A percentile compares a stretch with the other conserved stretches of the same genome.
phyloP scores from a whole-genome alignment of 2,797 vertebrate genomes.

The Aselliscus stoliczkanus region DNA sequence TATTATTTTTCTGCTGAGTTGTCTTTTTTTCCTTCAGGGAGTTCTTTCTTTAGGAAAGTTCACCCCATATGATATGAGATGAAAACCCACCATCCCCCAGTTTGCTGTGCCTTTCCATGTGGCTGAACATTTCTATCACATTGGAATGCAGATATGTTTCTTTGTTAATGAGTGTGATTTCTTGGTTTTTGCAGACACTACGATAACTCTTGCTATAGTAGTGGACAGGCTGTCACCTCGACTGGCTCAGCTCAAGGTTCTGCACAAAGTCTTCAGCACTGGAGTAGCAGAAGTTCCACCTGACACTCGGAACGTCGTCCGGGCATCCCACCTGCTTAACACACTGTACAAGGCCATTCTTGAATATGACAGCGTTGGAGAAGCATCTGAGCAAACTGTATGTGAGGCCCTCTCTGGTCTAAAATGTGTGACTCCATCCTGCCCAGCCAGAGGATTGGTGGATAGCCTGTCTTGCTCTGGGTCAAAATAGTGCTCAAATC shows the following conservation, averaged over 20 bases:
- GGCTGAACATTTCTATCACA: neutral
- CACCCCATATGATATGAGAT: neutral
- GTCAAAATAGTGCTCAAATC: neutral
- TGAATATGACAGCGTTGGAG: conserved; percentile 94
- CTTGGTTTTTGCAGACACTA: conserved; percentile 85
- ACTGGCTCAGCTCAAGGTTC: conserved; percentile 92
- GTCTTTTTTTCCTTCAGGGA: neutral
- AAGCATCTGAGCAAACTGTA: conserved; percentile 95
- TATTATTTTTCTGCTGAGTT: neutral
- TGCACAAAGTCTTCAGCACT: conserved; percentile 96
- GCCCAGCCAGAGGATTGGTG: neutral
- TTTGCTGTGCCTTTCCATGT: neutral
- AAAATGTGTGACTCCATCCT: neutral
- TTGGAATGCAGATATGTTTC: neutral
- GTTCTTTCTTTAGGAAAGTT: neutral
- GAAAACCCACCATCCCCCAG: neutral
- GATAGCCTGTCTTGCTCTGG: neutral
- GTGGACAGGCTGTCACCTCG: conserved; percentile 91
- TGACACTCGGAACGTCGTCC: conserved; percentile 93
- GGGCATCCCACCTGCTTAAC: conserved; percentile 97
- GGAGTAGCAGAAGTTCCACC: conserved; percentile 96
- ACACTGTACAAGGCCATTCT: conserved; percentile 98
- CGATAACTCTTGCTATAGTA: conserved; percentile 90
- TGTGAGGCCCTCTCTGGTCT: conserved; percentile 44
- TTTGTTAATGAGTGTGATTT: conserved; percentile 23